A percentile compares a stretch with the other conserved stretches of the same genome.
phyloP scores from a whole-genome alignment of 2,888 invertebrate genomes.

The Agrochola litura region DNA sequence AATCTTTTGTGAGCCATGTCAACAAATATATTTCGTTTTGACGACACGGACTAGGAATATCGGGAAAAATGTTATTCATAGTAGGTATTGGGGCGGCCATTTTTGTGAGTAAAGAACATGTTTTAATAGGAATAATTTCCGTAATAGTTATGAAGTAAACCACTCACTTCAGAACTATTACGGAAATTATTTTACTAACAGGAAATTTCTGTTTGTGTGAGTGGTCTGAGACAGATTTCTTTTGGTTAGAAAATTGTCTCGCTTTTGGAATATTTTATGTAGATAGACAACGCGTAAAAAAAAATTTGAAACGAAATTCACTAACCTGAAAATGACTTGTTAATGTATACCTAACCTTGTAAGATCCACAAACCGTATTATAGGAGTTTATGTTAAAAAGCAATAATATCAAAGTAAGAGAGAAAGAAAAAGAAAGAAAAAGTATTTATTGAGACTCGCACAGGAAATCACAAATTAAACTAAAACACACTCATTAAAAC shows the following conservation, averaged over 20 bases:
- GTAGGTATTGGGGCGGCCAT: constrained; percentile 10
- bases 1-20: constrained; percentile 57
- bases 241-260: not conserved
- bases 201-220: not conserved
- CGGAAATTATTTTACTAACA: too few relatives aligned
- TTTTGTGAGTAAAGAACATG: constrained; percentile 1
- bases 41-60: constrained; percentile 42
- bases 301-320: not conserved
- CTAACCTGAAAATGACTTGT: not conserved
- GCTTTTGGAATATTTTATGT: not conserved
- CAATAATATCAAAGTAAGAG: not conserved
- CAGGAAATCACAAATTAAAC: too few relatives aligned
- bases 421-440: too few relatives aligned
- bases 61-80: constrained; percentile 29
- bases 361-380: not conserved
- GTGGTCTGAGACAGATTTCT: not conserved
- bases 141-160: not conserved
- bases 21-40: constrained; percentile 60
- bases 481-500: too few relatives aligned
- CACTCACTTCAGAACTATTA: too few relatives aligned
- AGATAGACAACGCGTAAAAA: not conserved
- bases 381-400: not conserved
- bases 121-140: constrained; percentile 24
- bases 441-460: too few relatives aligned
- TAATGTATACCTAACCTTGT: not conserved